Evolutionary conservation across 1,140 invertebrate genomes (phyloP).

Genomic region (Aphelinus certus): DNA sequence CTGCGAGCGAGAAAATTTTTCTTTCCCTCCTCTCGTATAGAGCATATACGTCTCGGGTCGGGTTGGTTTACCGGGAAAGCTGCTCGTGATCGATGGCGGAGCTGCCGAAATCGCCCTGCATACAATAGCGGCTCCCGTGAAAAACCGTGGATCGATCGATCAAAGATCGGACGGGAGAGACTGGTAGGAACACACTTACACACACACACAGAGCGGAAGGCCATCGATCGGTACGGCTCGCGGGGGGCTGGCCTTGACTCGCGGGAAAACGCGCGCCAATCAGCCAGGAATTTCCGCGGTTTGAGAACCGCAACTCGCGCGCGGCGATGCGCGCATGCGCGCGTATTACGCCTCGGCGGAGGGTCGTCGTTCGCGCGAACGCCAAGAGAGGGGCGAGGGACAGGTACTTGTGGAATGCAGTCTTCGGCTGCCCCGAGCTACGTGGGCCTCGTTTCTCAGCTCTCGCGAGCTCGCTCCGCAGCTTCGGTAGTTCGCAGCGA

Average conservation of each 20-base stretch:
- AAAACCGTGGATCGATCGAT: too few species aligned
- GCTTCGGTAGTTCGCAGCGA: too few species aligned
- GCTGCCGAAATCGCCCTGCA: too few species aligned
- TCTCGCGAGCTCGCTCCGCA: too few species aligned
- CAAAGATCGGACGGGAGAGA: too few species aligned
- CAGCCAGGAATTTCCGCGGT: constrained; percentile 35
- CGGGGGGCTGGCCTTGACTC: constrained; percentile 16
- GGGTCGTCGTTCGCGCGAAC: constrained; percentile 31
- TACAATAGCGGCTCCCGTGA: too few species aligned
- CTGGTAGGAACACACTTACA: too few species aligned
- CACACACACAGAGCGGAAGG: neutral
- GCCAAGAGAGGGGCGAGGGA: constrained; percentile 50
- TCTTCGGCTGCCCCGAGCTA: constrained; percentile 46
- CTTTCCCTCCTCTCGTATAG: too few species aligned
- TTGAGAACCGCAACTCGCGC: constrained; percentile 37
- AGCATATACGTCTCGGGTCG: too few species aligned
- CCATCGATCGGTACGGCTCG: neutral
- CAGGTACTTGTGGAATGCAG: constrained; percentile 60
- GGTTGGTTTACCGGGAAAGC: too few species aligned
- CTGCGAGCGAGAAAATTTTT: too few species aligned
- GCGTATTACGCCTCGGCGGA: constrained; percentile 16
- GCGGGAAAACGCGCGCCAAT: constrained; percentile 18
- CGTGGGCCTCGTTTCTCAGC: constrained; percentile 30
- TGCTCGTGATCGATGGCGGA: too few species aligned
- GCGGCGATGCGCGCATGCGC: constrained; percentile 33